phyloP scores from a whole-genome alignment of 2,888 invertebrate species.

The Drosophila ochracea region DNA sequence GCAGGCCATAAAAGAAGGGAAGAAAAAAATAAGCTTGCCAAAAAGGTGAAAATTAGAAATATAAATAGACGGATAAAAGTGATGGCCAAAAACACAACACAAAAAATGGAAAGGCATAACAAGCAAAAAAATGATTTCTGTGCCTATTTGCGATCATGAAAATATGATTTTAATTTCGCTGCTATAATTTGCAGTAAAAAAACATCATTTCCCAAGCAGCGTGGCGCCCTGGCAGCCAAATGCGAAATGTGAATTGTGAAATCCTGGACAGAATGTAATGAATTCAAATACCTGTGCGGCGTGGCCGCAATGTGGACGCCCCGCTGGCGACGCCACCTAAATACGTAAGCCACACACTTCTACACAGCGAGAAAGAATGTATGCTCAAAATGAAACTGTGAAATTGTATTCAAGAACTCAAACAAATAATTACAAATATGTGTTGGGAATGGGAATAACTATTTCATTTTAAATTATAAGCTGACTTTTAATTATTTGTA shows the following conservation, averaged over 20 bases:
- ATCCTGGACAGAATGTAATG: slow-evolving; percentile 70
- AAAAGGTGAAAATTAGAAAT: slow-evolving; percentile 68
- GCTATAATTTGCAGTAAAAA: slow-evolving; percentile 61
- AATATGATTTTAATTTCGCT: slow-evolving; percentile 77
- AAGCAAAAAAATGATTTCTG: slow-evolving; percentile 41
- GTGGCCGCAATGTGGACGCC: slow-evolving; percentile 38
- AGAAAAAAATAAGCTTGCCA: slow-evolving; percentile 5
- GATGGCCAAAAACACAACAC: slow-evolving; percentile 13
- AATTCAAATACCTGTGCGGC: slow-evolving; percentile 75
- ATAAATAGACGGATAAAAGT: slow-evolving; percentile 38
- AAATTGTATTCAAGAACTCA: neutral
- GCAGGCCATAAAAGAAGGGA: slow-evolving; percentile 36
- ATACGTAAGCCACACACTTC: slow-evolving; percentile 35
- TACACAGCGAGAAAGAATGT: neutral
- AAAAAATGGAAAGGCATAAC: slow-evolving; percentile 10
- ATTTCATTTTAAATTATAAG: neutral
- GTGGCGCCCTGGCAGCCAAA: slow-evolving; percentile 52
- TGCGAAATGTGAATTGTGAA: slow-evolving; percentile 38
- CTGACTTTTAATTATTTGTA: neutral
- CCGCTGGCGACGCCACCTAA: slow-evolving; percentile 47
- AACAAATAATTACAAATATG: neutral
- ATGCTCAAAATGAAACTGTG: too few species aligned
- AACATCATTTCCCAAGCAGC: slow-evolving; percentile 60
- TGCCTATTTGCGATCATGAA: slow-evolving; percentile 77
- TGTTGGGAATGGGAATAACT: neutral